These are phyloP conservation scores for Melanotaenia duboulayi DNA, from an alignment of 2,113 vertebrate species.

Conservation along the genomic window DNA sequence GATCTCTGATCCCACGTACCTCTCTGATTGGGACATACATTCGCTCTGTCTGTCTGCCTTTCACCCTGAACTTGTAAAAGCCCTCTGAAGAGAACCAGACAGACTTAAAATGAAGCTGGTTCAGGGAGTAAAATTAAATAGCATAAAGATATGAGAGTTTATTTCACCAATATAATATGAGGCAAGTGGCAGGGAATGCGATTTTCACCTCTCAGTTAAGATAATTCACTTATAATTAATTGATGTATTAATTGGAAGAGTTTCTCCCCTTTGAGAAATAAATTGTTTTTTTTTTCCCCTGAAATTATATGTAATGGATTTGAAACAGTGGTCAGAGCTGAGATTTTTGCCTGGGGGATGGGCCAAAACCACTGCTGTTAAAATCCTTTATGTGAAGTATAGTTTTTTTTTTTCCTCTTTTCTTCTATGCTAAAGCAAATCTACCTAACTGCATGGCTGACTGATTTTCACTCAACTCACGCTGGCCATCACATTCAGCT, in stretches of 20 bases:
- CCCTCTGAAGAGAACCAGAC: background rate
- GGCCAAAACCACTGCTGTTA: constrained; percentile 11
- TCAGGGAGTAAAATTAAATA: constrained; percentile 19
- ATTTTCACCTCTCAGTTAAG: constrained; percentile 25
- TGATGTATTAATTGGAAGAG: constrained; percentile 46
- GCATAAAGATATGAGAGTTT: background rate
- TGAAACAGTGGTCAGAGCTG: constrained; percentile 30
- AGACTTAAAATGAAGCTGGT: constrained; percentile 9
- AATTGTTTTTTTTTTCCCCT: constrained; percentile 38
- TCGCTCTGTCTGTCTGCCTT: constrained; percentile 22
- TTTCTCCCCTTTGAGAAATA: constrained; percentile 33
- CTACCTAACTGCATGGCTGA: constrained; percentile 30
- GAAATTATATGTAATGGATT: constrained; percentile 38
- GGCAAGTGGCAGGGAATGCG: background rate
- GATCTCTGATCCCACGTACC: constrained; percentile 78
- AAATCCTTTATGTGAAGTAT: constrained; percentile 13
- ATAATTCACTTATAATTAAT: constrained; percentile 55
- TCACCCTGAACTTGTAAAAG: background rate
- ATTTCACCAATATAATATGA: constrained; percentile 23
- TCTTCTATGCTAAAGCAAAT: constrained; percentile 7
- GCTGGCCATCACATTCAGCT: constrained; percentile 40
- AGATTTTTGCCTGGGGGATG: constrained; percentile 7
- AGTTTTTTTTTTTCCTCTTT: constrained; percentile 8
- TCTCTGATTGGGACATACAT: constrained; percentile 59
- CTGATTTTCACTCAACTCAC: constrained; percentile 49